Evolutionary conservation across 2,888 invertebrate genomes (phyloP), one percentile per base, ranked within the genome.

Genomic region (Chamaedrilus cognettii): DNA sequence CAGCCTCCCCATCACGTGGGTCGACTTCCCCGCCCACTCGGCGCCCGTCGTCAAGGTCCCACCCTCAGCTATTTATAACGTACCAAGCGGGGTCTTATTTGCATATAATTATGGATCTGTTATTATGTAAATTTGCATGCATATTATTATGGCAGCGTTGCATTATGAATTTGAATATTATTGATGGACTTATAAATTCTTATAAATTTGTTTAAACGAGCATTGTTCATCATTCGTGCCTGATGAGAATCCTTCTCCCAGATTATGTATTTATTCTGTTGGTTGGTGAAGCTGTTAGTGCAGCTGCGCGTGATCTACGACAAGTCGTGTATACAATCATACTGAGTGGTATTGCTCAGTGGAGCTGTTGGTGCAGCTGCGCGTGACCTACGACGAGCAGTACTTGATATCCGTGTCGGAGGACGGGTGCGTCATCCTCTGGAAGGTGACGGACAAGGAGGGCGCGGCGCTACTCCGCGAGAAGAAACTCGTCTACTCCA

Each of bases 381-480:
- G 88, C 51, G 85, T 95, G 61, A 88, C 93, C 0, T 90, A 89
- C 77, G 92, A 94, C 75, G 94, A 94, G 79, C 90, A 90, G 76
- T 82, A 79, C 74, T 74, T 84, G 70, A 87, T 95, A 30, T 90
- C 92, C 0, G 88, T 90, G 1, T 90, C 91, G 0, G 86, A 87
- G 68, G 91, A 91, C 75, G 91, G 94, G 0, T 90, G 90, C 0
- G 87, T 96, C 34, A 91, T 93, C 73, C 86, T 96, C 68, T 96
- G 95, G 95, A 89, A 90, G 76, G 82, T 96, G 68, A 87, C 89
- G 1, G 91, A 91, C 69, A 81, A 82, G 65, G 83, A 85, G 68
- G 81, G 83, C 2, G 77, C 84, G 23, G 80, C 79, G 0, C 87
- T 89, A 60, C 60, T 19, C 31, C 82, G 90, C 42, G 92, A 91